phyloP scores from a whole-genome alignment of 2,797 vertebrate genomes.

The Monodelphis domestica region DNA sequence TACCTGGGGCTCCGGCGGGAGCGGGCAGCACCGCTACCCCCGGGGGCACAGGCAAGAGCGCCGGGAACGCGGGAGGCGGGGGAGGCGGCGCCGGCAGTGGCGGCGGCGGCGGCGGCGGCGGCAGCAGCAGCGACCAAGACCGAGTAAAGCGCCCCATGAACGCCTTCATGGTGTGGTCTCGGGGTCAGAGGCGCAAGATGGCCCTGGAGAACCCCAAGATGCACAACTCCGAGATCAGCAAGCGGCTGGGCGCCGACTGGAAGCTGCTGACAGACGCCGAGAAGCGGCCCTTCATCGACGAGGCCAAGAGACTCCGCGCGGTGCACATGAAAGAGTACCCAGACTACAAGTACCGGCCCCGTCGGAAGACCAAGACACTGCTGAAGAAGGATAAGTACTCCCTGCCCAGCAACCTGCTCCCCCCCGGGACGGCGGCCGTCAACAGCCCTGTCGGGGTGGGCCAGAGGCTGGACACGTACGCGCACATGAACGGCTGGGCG shows the following conservation, averaged over 20 bases:
- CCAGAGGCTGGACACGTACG: constrained; percentile 97
- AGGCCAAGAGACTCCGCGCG: constrained; percentile 96
- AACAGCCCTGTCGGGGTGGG: constrained; percentile 94
- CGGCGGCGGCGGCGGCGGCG: constrained; percentile 82
- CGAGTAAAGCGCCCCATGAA: constrained; percentile 99
- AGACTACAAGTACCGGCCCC: constrained; percentile 99
- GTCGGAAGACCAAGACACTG: constrained; percentile 99
- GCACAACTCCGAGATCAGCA: constrained; percentile 99
- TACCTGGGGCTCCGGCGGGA: constrained; percentile 86
- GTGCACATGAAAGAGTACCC: constrained; percentile 99
- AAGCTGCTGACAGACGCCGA: constrained; percentile 98
- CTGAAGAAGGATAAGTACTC: constrained; percentile 99
- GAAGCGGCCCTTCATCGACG: constrained; percentile 98
- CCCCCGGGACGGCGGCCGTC: constrained; percentile 88
- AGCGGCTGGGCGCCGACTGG: constrained; percentile 98
- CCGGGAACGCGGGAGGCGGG: constrained; percentile 87
- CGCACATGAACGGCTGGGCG: constrained; percentile 98
- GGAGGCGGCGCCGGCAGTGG: constrained; percentile 84
- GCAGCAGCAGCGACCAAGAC: constrained; percentile 91
- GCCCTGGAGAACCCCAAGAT: constrained; percentile 99
- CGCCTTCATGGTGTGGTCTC: constrained; percentile 99
- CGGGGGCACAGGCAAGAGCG: constrained; percentile 84
- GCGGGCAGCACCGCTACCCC: constrained; percentile 51
- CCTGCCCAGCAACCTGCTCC: constrained; percentile 93
- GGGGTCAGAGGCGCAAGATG: constrained; percentile 97